Base-by-base conservation (phyloP, 1,140 invertebrate genomes). In the Calephelis nemesis region DNA sequence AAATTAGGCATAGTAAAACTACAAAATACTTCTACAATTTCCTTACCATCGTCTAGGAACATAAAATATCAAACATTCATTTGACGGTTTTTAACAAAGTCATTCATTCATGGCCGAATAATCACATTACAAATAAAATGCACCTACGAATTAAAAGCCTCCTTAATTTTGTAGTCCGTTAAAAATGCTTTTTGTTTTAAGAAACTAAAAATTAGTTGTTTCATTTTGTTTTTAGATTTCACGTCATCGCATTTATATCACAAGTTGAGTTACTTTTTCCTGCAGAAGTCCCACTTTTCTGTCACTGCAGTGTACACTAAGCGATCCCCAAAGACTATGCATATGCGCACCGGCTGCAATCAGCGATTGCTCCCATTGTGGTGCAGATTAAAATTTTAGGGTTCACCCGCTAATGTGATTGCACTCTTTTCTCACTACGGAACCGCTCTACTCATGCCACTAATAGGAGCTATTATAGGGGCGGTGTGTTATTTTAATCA, bases 401-500 rank as follows among this genome's bases (percentile, higher is more conserved):
- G 87, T 89, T 89, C 85, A 89, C 81, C 82, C 88, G 83, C 83
- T 91, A 91, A 91, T 91, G 88, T 85, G 88, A 91, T 91, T 91
- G 88, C 85, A 85, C 78, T 84, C 77, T 84, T 83, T 84, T 83
- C 77, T 79, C 78, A 74, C 78, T 83, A 76, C 82, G 74, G 81
- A 87, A 81, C 80, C 81, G 64, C 67, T 73, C 76, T 71, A 77
- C 70, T 78, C 77, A 82, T 84, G 74, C 76, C 75, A 86, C 83
- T 82, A 83, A 81, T 82, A 68, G 71, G 70, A 66, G 60, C 71
- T 79, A 81, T 82, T 85, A 85, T 84, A 81, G 78, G 80, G 82
- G 80, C 78, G 74, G 76, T 78, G 75, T 85, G 85, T 85, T 85
- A 82, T 75, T 84, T 82, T 87, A 87, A 87, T 88, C 85, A 86